phyloP scores from a whole-genome alignment of 2,888 invertebrate species.

The Tenodera sinensis region DNA sequence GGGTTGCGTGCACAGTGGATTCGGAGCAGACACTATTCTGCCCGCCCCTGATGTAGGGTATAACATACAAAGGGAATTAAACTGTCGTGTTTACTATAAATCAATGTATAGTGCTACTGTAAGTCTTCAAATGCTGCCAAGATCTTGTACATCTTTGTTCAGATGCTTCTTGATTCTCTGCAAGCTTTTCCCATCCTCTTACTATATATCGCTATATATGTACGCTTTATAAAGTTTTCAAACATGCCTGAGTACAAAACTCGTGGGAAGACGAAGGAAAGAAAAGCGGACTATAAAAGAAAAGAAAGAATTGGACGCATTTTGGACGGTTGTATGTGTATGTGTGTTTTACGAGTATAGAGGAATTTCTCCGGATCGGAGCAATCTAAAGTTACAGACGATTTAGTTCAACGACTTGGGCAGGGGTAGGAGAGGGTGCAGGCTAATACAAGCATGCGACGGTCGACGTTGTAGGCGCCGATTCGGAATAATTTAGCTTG shows the following conservation, averaged over 20 bases:
- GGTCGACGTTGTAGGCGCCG: background rate
- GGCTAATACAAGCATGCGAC: background rate
- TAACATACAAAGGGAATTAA: too few relatives aligned
- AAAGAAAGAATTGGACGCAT: background rate
- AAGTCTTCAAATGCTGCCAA: too few relatives aligned
- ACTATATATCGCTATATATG: background rate
- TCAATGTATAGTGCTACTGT: too few relatives aligned
- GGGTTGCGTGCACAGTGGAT: too few relatives aligned
- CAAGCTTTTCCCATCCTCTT: background rate
- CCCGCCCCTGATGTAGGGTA: too few relatives aligned
- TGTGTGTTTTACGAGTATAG: background rate
- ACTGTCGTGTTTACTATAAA: too few relatives aligned
- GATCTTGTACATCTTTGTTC: too few relatives aligned
- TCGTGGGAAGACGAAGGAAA: background rate
- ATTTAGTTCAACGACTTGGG: background rate
- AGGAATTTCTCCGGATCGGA: background rate
- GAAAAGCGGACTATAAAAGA: background rate
- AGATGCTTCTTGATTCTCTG: too few relatives aligned
- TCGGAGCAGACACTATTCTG: too few relatives aligned
- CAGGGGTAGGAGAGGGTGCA: background rate
- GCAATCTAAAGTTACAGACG: slow-evolving; percentile 10
- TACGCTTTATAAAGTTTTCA: background rate
- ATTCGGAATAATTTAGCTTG: background rate
- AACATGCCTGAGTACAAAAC: background rate
- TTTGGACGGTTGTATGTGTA: background rate